Base-by-base conservation (phyloP, 1,140 invertebrate species). In the Archegozetes longisetosus region DNA sequence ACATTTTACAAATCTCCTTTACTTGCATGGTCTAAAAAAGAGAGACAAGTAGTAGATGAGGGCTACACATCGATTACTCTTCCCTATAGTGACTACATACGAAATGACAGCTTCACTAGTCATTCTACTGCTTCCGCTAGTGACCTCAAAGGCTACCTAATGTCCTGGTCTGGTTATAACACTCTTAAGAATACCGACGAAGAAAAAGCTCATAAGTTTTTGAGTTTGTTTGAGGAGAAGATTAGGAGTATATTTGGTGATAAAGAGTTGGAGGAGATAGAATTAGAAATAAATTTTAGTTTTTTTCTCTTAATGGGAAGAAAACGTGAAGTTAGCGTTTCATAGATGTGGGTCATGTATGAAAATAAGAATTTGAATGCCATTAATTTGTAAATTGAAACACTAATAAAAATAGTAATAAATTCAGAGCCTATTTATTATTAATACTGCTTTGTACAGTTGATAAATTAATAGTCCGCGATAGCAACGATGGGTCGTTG, bases 121-220 rank as follows among this genome's bases (percentile, higher is more conserved):
- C 20, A 23, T 24, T 12, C 17, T 25, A 48, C 55, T 13, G 23
- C 23, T 12, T 3, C 20, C 1, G 55, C 28, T 14, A 1, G 24
- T 24, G 29, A 24, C n/a, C 26, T 47, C n/a, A n/a, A 26, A 9
- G 55, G 29, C 13, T 57, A 57, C 20, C 20, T 57, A 14, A 48
- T 14, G n/a, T 57, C 55, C 6, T 48, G 40, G 55, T 57, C 55
- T 22, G 55, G 24, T 13, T 57, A 25, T 26, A 48, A 57, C 23
- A 57, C 20, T 14, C 23, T 57, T 9, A 20, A 20, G 13, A 12
- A 23, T 9, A 48, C 40, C 13, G 14, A 24, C 14, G 32, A 32
- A 24, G 20, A 57, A 24, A 27, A 47, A 2, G 55, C 55, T 3
- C 22, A 48, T 9, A 24, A 14, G 17, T 57, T 57, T 24, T 24